phyloP scores from a whole-genome alignment of 1,140 invertebrate species.

The Drosophila kurseongensis region DNA sequence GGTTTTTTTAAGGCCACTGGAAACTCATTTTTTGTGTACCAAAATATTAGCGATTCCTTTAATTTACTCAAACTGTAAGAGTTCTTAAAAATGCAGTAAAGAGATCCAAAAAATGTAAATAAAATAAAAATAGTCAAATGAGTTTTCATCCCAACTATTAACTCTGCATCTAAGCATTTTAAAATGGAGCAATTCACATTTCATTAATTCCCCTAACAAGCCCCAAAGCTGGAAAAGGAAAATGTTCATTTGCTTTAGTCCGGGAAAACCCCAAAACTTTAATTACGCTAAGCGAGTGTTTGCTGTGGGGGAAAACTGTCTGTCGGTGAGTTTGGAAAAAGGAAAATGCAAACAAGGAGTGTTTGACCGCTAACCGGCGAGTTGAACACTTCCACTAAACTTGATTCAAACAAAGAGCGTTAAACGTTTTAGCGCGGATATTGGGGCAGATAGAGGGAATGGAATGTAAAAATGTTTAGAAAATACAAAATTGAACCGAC shows the following conservation, averaged over 20 bases:
- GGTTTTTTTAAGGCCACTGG: background rate
- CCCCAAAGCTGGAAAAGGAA: slow-evolving; percentile 11
- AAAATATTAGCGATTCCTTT: background rate
- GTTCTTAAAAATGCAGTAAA: background rate
- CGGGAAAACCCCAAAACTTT: slow-evolving; percentile 66
- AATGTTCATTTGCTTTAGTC: slow-evolving; percentile 32
- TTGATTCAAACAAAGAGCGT: slow-evolving; percentile 70
- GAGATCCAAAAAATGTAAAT: background rate
- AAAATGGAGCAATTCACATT: slow-evolving; percentile 27
- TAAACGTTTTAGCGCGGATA: slow-evolving; percentile 56
- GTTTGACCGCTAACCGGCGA: slow-evolving; percentile 46
- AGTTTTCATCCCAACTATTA: background rate
- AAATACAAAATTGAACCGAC: slow-evolving; percentile 63
- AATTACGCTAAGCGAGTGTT: slow-evolving; percentile 70
- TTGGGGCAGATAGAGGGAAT: background rate
- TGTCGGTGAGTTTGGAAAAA: slow-evolving; percentile 21
- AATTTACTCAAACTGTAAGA: background rate
- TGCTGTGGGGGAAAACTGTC: slow-evolving; percentile 30
- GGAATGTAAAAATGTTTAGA: slow-evolving; percentile 71
- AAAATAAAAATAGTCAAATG: background rate
- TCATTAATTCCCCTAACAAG: slow-evolving; percentile 27
- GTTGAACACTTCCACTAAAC: slow-evolving; percentile 67
- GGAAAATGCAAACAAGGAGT: slow-evolving; percentile 52
- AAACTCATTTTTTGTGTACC: background rate
- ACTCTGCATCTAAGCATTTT: background rate